Evolutionary conservation across 2,797 vertebrate genomes (phyloP).

Genomic region (Mareca strepera): DNA sequence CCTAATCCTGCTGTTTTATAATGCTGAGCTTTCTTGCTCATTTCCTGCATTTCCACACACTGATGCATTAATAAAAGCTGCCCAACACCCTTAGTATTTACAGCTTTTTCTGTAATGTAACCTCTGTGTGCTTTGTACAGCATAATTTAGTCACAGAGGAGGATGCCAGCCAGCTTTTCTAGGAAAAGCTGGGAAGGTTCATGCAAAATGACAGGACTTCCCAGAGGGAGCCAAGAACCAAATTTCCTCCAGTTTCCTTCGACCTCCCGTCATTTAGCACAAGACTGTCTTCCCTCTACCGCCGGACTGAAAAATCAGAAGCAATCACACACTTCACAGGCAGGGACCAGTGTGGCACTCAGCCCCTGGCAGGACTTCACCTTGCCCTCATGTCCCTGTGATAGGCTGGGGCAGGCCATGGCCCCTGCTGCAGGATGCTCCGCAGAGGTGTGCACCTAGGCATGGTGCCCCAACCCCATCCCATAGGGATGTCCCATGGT

Average conservation of each 20-base stretch:
- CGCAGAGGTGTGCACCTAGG: not conserved
- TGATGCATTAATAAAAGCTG: not conserved
- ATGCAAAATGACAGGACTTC: not conserved
- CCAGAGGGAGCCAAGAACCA: not conserved
- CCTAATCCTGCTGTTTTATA: not conserved
- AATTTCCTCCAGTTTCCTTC: not conserved
- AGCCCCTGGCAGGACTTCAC: not conserved
- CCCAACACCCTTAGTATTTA: not conserved
- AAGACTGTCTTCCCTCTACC: not conserved
- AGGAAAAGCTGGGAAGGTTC: not conserved
- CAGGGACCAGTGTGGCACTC: not conserved
- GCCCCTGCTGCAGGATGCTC: not conserved
- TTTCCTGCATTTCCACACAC: not conserved
- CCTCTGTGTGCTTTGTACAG: not conserved
- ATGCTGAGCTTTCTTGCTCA: not conserved
- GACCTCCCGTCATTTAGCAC: not conserved
- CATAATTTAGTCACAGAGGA: not conserved
- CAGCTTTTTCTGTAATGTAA: not conserved
- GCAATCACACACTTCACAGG: not conserved
- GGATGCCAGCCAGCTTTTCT: not conserved
- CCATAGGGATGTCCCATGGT: not conserved
- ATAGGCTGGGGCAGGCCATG: not conserved
- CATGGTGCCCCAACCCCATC: accelerated
- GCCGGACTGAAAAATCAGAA: not conserved
- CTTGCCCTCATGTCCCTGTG: not conserved